Evolutionary conservation across 1,140 invertebrate genomes (phyloP), one percentile per base, ranked within the genome.

Genomic region (Chymomyza costata): DNA sequence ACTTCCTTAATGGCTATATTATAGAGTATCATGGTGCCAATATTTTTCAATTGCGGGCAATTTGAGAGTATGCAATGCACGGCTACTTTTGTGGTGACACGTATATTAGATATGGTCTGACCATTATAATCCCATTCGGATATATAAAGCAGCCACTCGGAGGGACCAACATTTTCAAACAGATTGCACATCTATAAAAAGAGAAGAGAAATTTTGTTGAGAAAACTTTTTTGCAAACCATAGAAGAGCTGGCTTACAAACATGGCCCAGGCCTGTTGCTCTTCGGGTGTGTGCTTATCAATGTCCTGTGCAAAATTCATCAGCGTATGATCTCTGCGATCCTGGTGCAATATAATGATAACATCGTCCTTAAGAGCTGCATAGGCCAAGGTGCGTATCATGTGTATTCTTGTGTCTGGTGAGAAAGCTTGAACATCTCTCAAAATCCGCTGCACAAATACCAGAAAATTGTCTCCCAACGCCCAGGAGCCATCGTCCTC

Each of bases 1-100:
- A 95, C 95, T 92, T 97, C 95, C 92, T 97, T 97, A 89, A 93
- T 93, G 65, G 94, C 94, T 48, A 97, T 88, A 86, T 97, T 97
- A 86, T 96, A 93, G 51, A 97, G 91, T 41, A 97, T 92, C 51
- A 94, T 94, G 2, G 93, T 90, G 37, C 95, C 96, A 56, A 91
- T 87, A 35, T 94, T 92, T 85, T 94, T 92, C 50, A 96, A 86
- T 39, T 89, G 89, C 7, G 88, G 83, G 13, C 89, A 89, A 48
- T 94, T 92, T 6, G 93, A 91, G 0, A 97, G 89, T 35, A 95
- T 86, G 51, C 93, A 92, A 83, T 97, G 94, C 1, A 97, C 95
- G 8, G 93, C 93, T 15, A 96, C 92, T 88, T 95, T 95, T 2
- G 95, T 96, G 14, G 95, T 97, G 3, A 94, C 94, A 19, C 94